Evolutionary conservation across 2,888 invertebrate species (phyloP).

Genomic region (Luperina nickerlii): DNA sequence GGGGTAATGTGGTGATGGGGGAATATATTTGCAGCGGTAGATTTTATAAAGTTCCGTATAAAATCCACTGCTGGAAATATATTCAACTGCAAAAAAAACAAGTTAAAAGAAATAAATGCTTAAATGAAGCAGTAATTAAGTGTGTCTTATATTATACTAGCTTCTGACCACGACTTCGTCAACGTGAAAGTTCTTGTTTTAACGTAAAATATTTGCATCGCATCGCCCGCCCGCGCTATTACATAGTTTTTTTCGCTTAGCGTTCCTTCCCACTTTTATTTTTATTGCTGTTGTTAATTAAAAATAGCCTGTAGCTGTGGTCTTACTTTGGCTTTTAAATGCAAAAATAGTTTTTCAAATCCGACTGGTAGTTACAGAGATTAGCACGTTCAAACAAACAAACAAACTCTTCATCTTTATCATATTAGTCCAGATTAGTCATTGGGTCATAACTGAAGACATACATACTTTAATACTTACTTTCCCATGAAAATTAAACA

Average conservation of each 20-base stretch:
- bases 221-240: not conserved
- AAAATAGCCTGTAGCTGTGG: not conserved
- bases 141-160: not conserved
- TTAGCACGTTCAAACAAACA: not conserved
- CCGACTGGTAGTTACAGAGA: not conserved
- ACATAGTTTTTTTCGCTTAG: not conserved
- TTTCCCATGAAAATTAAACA: conserved; percentile 61
- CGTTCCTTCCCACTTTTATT: not conserved
- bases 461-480: not conserved
- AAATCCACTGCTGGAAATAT: not conserved
- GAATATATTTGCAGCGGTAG: not conserved
- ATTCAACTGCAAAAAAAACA: not conserved
- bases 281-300: not conserved
- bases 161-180: not conserved
- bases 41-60: not conserved
- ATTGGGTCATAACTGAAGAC: not conserved
- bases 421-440: not conserved
- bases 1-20: not conserved
- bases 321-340: not conserved
- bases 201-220: not conserved
- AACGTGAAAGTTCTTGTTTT: not conserved
- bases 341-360: not conserved
- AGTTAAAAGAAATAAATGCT: not conserved
- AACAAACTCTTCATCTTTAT: not conserved
- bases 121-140: not conserved